Evolutionary conservation across 2,113 vertebrate species (phyloP), one percentile per base, ranked within the genome.

Genomic region (Thermophis baileyi): DNA sequence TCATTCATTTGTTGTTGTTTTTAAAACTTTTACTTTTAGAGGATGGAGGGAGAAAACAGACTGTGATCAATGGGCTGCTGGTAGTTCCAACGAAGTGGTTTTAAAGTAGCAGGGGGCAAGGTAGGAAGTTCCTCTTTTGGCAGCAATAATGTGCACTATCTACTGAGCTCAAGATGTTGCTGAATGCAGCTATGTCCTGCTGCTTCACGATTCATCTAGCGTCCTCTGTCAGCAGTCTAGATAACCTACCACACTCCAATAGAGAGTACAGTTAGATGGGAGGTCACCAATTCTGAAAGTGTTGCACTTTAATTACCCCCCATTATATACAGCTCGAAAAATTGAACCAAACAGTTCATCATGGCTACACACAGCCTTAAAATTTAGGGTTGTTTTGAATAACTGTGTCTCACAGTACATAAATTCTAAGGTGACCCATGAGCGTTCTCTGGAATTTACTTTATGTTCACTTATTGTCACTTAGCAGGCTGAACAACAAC

Each of bases 391-490:
- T 95, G 69, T 94, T 94, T 89, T 93, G 24, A 90, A 92, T 44
- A 86, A 92, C 30, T 74, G 88, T 16, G 20, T 24, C 24, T 93
- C n/a, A 85, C 24, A 91, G 92, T 93, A 95, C 94, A 95, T 97
- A 96, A 97, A 97, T 92, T 90, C 60, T 40, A 96, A 97, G 96
- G 96, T 97, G 97, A 97, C 97, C 96, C 96, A 94, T 88, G 94
- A 96, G 96, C 85, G 92, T 94, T 95, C 94, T 90, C 91, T 53
- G 95, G 94, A 95, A 94, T 97, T 96, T 97, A 96, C 96, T 96
- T 97, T 96, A 95, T 95, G 90, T 4, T 85, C 90, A 69, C 93
- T 97, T 95, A 96, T 93, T 97, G 97, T 98, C 97, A 96, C 94
- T 96, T 95, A 95, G 87, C 92, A 94, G 96, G 93, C 95, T 94